Base-by-base conservation (phyloP, 2,113 vertebrate species). In the Rhinolophus sinicus region DNA sequence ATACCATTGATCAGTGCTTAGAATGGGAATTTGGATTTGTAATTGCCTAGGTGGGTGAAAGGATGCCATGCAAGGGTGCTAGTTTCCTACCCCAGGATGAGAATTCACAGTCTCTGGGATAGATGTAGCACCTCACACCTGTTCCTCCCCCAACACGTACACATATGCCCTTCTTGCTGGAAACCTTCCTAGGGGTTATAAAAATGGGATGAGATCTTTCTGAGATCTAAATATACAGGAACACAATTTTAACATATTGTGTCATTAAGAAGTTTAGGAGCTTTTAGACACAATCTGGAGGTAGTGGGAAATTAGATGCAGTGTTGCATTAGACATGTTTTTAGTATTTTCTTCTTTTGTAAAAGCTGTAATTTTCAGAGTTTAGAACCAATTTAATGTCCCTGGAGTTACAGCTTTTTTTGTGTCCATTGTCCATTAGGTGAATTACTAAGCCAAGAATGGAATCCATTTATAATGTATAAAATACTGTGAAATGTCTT, bases 341-440 rank as follows among this genome's bases (percentile, higher is more conserved):
- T 99, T 98, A 98, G 98, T 99, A 99, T 99, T 99, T 99, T 98
- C 97, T 98, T 98, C 97, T 98, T 99, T 98, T 98, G 98, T 98
- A 98, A 99, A 99, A 98, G 98, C 98, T 99, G 98, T 98, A 99
- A 99, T 99, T 99, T 99, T 98, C 98, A 98, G 98, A 98, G 98
- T 99, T 99, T 98, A 99, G 98, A 98, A 98, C 98, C 98, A 98
- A 98, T 99, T 99, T 99, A 98, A 98, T 98, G 98, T 99, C 99
- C 98, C 98, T 98, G 96, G 98, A 99, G 98, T 98, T 98, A 97
- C 87, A 98, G 98, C 96, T 98, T 98, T 98, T 54, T 99, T 99
- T 98, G 97, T 98, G 98, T 98, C 98, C 98, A 94, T 98, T 99
- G 98, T 98, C 99, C 99, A 99, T 99, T 99, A 99, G 98, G 95